A percentile compares a stretch with the other conserved stretches of the same genome.
These are phyloP conservation scores for Meganola albula DNA, from an alignment of 2,888 invertebrate genomes.

Conservation along the genomic window DNA sequence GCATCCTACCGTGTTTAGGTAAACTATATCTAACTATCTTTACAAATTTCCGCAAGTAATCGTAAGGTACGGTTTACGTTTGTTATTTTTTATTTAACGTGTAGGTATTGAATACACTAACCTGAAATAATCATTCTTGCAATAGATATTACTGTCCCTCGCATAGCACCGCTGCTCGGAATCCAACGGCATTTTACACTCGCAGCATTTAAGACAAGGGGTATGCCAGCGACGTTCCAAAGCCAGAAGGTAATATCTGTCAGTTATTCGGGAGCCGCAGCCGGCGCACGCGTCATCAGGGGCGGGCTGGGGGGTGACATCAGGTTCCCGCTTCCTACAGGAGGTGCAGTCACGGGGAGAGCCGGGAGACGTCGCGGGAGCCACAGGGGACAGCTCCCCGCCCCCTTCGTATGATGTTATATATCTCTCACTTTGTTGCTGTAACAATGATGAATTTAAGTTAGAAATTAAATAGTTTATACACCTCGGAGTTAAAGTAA, in stretches of 20 bases:
- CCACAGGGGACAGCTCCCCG: conserved; percentile 84
- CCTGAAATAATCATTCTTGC: conserved; percentile 98
- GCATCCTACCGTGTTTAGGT: no score
- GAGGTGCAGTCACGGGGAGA: conserved; percentile 79
- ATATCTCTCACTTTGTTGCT: conserved; percentile 85
- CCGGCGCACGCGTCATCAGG: conserved; percentile 86
- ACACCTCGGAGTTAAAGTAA: no score
- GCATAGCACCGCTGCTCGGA: conserved; percentile 95
- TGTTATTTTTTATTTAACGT: no score
- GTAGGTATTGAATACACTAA: conserved; percentile 67
- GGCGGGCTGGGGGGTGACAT: conserved; percentile 64
- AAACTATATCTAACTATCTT: no score
- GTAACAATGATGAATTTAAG: conserved; percentile 36
- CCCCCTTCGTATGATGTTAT: conserved; percentile 83
- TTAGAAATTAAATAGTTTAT: background rate
- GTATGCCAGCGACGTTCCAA: conserved; percentile 96
- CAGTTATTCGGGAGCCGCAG: conserved; percentile 90
- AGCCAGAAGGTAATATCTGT: conserved; percentile 94
- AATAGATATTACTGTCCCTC: conserved; percentile 94
- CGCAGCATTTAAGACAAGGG: conserved; percentile 92
- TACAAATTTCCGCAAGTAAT: no score
- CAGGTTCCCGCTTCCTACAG: conserved; percentile 77
- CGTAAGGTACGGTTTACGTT: no score
- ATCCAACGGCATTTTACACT: conserved; percentile 93
- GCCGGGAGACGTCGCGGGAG: conserved; percentile 81